A percentile compares a stretch with the other conserved stretches of the same genome.
phyloP scores from a whole-genome alignment of 2,113 vertebrate genomes.

The Furnarius figulus region DNA sequence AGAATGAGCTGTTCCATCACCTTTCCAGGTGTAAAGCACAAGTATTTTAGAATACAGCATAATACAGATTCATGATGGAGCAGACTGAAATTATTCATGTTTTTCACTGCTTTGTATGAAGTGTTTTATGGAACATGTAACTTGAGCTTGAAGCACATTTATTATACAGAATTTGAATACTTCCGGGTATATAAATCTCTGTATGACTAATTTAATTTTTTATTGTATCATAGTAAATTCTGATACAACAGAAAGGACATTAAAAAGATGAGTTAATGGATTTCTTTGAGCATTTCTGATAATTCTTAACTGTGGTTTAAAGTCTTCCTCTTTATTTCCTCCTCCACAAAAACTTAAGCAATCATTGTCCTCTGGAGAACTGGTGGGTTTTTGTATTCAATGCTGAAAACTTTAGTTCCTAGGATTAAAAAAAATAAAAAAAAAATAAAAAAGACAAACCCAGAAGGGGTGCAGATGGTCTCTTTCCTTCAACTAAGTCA shows the following conservation, averaged over 20 bases:
- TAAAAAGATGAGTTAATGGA: not conserved
- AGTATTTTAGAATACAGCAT: not conserved
- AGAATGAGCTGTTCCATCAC: not conserved
- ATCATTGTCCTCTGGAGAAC: not conserved
- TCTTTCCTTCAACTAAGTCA: not conserved
- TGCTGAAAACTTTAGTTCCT: not conserved
- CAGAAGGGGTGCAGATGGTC: not conserved
- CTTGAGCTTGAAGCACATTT: not conserved
- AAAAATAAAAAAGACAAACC: not conserved
- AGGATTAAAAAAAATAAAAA: not conserved
- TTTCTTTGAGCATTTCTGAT: not conserved
- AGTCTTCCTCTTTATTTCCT: not conserved
- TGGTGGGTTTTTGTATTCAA: rapidly evolving
- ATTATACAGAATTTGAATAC: not conserved
- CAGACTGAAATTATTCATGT: not conserved
- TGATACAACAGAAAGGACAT: not conserved
- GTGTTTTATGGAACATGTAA: not conserved
- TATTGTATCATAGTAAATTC: not conserved
- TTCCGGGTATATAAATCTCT: not conserved
- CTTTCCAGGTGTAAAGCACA: not conserved
- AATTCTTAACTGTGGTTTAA: not conserved
- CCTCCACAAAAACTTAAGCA: not conserved
- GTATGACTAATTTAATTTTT: not conserved
- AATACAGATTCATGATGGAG: not conserved
- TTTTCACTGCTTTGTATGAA: not conserved